A percentile compares a stretch with the other conserved stretches of the same genome.
These are phyloP conservation scores for Ophioderma brevispina DNA, from an alignment of 35 echinoderm and acorn worm species.

Conservation along the genomic window DNA sequence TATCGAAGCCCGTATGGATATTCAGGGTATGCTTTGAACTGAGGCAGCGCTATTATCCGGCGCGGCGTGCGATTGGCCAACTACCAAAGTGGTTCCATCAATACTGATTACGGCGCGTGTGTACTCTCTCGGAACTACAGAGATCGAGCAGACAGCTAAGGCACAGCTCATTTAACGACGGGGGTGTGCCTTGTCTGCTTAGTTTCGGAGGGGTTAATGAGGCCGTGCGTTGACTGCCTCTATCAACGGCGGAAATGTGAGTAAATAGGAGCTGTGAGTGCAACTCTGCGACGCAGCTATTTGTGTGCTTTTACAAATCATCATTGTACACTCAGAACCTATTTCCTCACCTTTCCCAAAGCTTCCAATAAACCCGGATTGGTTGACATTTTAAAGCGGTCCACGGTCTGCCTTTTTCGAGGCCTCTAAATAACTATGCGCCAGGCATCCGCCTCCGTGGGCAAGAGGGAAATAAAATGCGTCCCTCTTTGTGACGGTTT, in stretches of 20 bases:
- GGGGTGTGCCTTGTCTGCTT: constrained; percentile 21
- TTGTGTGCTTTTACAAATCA: neutral
- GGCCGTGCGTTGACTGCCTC: neutral
- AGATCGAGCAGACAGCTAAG: constrained; percentile 38
- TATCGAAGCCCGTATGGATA: too few species aligned
- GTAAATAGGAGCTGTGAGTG: neutral
- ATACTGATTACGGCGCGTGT: constrained; percentile 82
- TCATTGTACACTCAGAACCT: neutral
- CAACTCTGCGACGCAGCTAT: neutral
- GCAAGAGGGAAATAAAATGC: constrained; percentile 38
- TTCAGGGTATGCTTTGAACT: constrained; percentile 3
- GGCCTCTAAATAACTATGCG: neutral
- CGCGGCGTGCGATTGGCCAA: constrained; percentile 69
- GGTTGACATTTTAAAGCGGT: too few species aligned
- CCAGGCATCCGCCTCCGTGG: constrained; percentile 17
- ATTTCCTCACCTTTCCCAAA: neutral
- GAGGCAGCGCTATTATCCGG: constrained; percentile 68
- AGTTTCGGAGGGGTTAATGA: neutral
- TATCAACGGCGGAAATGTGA: constrained; percentile 1
- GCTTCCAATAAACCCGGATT: too few species aligned
- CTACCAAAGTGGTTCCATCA: constrained; percentile 67
- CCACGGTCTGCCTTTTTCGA: too few species aligned
- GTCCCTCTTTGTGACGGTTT: constrained; percentile 24
- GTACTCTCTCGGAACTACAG: constrained; percentile 76
- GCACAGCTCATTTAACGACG: constrained; percentile 16